Base-by-base conservation (phyloP, 2,797 vertebrate species). In the Cyprinodon diabolis region DNA sequence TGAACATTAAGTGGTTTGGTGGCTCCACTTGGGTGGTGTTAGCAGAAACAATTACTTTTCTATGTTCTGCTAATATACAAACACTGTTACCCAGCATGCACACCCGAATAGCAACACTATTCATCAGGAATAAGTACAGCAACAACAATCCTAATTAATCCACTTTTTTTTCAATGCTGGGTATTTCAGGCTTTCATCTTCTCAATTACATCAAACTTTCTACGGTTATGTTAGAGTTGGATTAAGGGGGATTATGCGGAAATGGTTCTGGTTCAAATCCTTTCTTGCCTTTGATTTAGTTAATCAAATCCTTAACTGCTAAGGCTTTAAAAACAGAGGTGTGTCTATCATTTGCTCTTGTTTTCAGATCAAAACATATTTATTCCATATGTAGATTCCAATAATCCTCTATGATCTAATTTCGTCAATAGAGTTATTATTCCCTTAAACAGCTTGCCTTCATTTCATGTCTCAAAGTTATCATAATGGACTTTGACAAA, bases 71-170 rank as follows among this genome's bases (percentile, higher is more conserved):
- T 69, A 81, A 65, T 4, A 0, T 72, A 57, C 75, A 71, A 17
- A 51, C 63, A 40, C 66, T 0, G 1, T 21, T 48, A 72, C 35
- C 19, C 21, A 14, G 40, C 52, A 35, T 48, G 48, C 60, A 30
- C 49, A 4, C 48, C 56, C 60, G 49, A 71, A 81, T 23, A 65
- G 49, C 57, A 56, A 48, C 55, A 63, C 68, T 70, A 40, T 35
- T 69, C 51, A 77, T 63, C 67, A 49, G 68, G 63, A 78, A 78
- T 79, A 82, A 19, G 35, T 57, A 55, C 72, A 12, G 62, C 58
- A 56, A 48, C 62, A 82, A 90, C 86, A 91, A 90, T 87, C 55
- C 81, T 91, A 90, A 94, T 93, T 92, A 92, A 94, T 92, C 91
- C 88, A 90, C 62, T 88, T 86, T 93, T 80, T 87, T 87, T 86